A percentile compares a stretch with the other conserved stretches of the same genome.
phyloP scores from a whole-genome alignment of 2,113 vertebrate species.

The Colaptes auratus region DNA sequence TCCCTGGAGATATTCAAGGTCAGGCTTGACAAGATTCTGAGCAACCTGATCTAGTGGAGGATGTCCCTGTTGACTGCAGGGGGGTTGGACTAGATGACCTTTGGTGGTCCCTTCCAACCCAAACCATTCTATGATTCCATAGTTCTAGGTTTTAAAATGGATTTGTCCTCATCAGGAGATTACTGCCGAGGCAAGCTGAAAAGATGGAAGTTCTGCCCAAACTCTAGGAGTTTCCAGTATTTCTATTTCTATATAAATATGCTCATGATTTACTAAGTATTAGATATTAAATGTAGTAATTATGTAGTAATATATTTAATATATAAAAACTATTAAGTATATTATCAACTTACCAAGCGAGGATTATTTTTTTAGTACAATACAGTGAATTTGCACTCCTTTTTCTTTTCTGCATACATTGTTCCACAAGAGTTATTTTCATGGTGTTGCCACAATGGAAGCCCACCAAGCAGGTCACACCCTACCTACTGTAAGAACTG shows the following conservation, averaged over 20 bases:
- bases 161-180: not conserved
- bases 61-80: too few species aligned
- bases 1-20: too few species aligned
- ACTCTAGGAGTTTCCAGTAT: not conserved
- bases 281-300: too few species aligned
- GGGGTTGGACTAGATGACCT: too few species aligned
- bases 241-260: not conserved
- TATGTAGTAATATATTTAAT: too few species aligned
- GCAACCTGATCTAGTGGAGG: too few species aligned
- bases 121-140: too few species aligned
- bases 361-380: not conserved
- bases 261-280: too few species aligned
- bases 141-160: not conserved
- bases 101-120: too few species aligned
- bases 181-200: not conserved
- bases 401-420: not conserved
- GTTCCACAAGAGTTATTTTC: not conserved
- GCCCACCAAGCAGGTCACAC: not conserved
- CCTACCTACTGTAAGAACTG: not conserved
- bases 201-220: not conserved
- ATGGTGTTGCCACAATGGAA: not conserved
- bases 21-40: too few species aligned
- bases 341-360: not conserved
- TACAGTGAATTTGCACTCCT: not conserved
- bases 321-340: too few species aligned